Percentiles rank a stretch among this genome's conserved stretches.
Conservation (phyloP, 1,140 invertebrate species). For the Drosophila paulistorum region DNA sequence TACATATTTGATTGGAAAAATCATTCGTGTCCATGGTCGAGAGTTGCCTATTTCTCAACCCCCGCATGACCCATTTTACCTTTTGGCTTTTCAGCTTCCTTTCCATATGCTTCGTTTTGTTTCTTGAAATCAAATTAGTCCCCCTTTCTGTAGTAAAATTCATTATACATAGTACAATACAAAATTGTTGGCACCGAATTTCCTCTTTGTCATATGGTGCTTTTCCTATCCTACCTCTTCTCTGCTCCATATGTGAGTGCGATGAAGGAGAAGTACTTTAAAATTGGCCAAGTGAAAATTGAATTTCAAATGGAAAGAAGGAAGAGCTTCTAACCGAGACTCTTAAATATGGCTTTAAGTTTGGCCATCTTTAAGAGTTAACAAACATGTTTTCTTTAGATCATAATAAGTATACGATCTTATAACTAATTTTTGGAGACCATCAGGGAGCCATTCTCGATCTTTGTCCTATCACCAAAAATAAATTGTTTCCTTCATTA, state of each 20-base stretch:
- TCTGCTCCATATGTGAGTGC: neutral
- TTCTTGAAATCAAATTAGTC: slow-evolving; percentile 22
- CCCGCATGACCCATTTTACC: slow-evolving; percentile 20
- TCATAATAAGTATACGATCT: no score
- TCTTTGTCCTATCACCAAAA: no score
- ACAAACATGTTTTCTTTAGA: no score
- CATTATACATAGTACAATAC: neutral
- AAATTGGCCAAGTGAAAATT: slow-evolving; percentile 9
- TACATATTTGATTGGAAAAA: slow-evolving; percentile 79
- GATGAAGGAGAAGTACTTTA: neutral
- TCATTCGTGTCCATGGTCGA: slow-evolving; percentile 24
- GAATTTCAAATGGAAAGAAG: neutral
- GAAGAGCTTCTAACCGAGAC: no score
- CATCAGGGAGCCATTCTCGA: no score
- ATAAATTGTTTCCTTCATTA: no score
- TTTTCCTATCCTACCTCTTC: neutral
- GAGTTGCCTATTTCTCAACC: neutral
- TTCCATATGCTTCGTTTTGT: slow-evolving; percentile 4
- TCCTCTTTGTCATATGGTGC: neutral
- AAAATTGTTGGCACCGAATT: neutral
- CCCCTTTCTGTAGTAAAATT: slow-evolving; percentile 15
- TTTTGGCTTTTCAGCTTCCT: slow-evolving; percentile 32
- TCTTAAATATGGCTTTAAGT: no score
- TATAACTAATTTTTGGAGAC: no score
- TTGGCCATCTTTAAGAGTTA: no score